Evolutionary conservation across 2,113 vertebrate genomes (phyloP), one percentile per base, ranked within the genome.

Genomic region (Nibea albiflora): DNA sequence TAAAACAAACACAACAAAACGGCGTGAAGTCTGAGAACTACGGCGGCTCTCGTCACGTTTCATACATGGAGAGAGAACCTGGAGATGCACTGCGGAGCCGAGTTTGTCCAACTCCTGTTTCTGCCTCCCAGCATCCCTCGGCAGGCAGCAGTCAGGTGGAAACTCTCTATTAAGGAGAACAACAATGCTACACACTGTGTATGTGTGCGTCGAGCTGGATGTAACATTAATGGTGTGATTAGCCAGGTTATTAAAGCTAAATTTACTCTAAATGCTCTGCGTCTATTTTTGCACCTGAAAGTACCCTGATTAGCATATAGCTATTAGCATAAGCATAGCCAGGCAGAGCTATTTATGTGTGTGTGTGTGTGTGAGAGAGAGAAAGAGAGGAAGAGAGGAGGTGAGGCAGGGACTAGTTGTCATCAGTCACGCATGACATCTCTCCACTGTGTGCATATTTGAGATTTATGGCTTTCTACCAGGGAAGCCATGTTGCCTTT

Each of bases 1-100:
- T 92, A 92, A 90, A 93, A 90, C 91, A 92, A 93, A 93, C 88
- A 89, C 76, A 90, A 90, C 90, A 93, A 93, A 93, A 86, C 85
- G 77, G 53, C 17, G 71, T 74, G 72, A 87, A 84, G 76, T 58
- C 80, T 74, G 31, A 85, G 79, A 65, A 86, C 24, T 26, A 26
- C 78, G 26, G 62, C n/a, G 46, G 70, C 83, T 78, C 74, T 73
- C 24, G 24, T 26, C 81, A 56, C 81, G 84, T 73, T 73, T 60
- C 73, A 66, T 22, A 52, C 63, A 56, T 56, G 26, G 47, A 85
- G 77, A 53, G 47, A 49, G 76, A 16, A 56, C 52, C 57, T 64
- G 58, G 68, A 71, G 76, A 86, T 53, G 71, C 75, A 76, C 75
- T n/a, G 44, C n/a, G 0, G 64, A 76, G 83, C 64, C 58, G 35